A percentile compares a stretch with the other conserved stretches of the same genome.
These are phyloP conservation scores for Geopemphigus sp. DNA, from an alignment of 1,140 invertebrate species.

Conservation along the genomic window DNA sequence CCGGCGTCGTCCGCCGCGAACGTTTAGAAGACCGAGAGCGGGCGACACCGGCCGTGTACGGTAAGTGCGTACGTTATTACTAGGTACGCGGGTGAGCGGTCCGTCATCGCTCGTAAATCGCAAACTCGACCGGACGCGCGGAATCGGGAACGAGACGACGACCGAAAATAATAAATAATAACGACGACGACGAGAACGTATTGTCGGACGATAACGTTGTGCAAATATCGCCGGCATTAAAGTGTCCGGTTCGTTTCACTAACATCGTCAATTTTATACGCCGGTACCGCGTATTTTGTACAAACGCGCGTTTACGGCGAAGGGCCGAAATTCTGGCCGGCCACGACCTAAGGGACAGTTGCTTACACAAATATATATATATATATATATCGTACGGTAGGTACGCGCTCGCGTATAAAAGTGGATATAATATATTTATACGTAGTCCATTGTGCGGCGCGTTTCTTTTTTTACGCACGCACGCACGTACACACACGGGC, in stretches of 20 bases:
- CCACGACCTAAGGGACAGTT: slow-evolving; percentile 23
- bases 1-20: too few species aligned
- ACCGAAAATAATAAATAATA: background rate
- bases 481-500: too few species aligned
- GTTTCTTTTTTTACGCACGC: slow-evolving; percentile 15
- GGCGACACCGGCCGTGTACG: too few species aligned
- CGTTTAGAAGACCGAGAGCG: too few species aligned
- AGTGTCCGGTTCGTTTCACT: slow-evolving; percentile 41
- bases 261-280: slow-evolving; percentile 13
- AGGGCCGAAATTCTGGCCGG: background rate
- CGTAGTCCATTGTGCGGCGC: slow-evolving; percentile 26
- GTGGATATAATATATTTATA: slow-evolving; percentile 2
- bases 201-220: slow-evolving; percentile 8
- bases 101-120: background rate
- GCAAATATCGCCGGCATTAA: slow-evolving; percentile 15
- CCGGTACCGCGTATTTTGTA: background rate
- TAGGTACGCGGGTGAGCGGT: too few species aligned
- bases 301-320: background rate
- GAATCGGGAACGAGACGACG: slow-evolving; percentile 1
- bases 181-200: background rate
- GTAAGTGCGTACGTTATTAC: too few species aligned
- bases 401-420: background rate
- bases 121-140: slow-evolving; percentile 13
- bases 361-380: slow-evolving; percentile 10
- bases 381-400: background rate